Base-by-base conservation (phyloP, 1,140 invertebrate genomes). In the Atta texana region DNA sequence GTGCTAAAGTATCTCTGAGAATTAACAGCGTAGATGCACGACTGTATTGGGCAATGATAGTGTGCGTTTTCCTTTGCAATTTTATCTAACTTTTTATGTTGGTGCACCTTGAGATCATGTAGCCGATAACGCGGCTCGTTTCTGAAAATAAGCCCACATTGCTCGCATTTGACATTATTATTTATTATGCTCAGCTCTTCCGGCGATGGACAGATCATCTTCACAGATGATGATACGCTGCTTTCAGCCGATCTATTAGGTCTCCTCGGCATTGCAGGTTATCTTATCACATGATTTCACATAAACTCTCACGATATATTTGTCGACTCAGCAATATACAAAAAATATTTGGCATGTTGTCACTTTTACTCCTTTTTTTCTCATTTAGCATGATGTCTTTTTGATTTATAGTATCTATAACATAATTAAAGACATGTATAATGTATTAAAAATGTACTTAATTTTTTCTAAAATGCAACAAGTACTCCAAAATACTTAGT, bases 51-150 rank as follows among this genome's bases (percentile, higher is more conserved):
- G 85, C 95, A 96, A 57, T 95, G 94, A 85, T 94, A 96, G 1
- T 90, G 90, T 34, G 93, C 76, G 80, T 93, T 93, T 64, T 93
- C 91, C 55, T 92, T 91, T 0, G 86, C 90, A 24, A 81, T 89
- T 88, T 94, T 95, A 16, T 92, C 91, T 10, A 95, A 74, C 49
- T 92, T 94, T 63, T 91, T 93, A 55, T 82, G 91, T 49, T 95
- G 92, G 71, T 95, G 95, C 31, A 95, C 94, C 80, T 94, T 94
- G 0, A 95, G 87, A 82, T 95, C 92, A 69, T 95, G 95, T 86
- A 95, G 84, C 8, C 93, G 92, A 85, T 92, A 93, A 16, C 92
- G 89, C 1, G 94, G 92, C 72, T 94, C 91, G 63, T 94, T 95
- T 24, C 88, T 91, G 84, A 95, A 95, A 31, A 92, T 63, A 12